Evolutionary conservation across 2,113 vertebrate species (phyloP).

Genomic region (Megaleporinus macrocephalus): DNA sequence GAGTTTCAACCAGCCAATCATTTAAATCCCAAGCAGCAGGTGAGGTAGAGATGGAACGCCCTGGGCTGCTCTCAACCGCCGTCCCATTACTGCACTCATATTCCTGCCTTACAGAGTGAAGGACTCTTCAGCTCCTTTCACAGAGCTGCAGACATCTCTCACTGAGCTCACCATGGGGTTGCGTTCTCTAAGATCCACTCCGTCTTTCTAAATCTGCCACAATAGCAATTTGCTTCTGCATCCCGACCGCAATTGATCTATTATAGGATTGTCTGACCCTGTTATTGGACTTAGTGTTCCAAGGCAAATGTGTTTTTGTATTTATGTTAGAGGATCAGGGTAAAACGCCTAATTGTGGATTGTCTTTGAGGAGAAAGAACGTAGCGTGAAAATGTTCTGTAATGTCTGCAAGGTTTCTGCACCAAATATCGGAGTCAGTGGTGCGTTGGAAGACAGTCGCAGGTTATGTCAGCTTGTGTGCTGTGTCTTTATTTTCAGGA

Average conservation of each 20-base stretch:
- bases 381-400: conserved; percentile 32
- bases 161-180: conserved; percentile 67
- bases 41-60: conserved; percentile 66
- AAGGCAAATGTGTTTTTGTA: conserved; percentile 48
- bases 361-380: conserved; percentile 3
- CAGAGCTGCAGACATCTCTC: conserved; percentile 63
- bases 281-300: conserved; percentile 61
- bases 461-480: conserved; percentile 62
- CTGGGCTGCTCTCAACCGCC: conserved; percentile 68
- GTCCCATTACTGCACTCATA: conserved; percentile 66
- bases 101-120: conserved; percentile 67
- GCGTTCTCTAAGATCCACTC: conserved; percentile 51
- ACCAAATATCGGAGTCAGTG: conserved; percentile 17
- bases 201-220: conserved; percentile 52
- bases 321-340: background rate
- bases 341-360: background rate
- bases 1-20: conserved; percentile 60
- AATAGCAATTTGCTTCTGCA: conserved; percentile 61
- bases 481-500: conserved; percentile 83
- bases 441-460: conserved; percentile 50
- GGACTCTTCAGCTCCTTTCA: conserved; percentile 67
- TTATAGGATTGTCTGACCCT: conserved; percentile 72
- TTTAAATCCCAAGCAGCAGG: conserved; percentile 66
- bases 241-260: conserved; percentile 64
- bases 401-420: conserved; percentile 48